Evolutionary conservation across 2,888 invertebrate genomes (phyloP).

Genomic region (Macrophya alboannulata): DNA sequence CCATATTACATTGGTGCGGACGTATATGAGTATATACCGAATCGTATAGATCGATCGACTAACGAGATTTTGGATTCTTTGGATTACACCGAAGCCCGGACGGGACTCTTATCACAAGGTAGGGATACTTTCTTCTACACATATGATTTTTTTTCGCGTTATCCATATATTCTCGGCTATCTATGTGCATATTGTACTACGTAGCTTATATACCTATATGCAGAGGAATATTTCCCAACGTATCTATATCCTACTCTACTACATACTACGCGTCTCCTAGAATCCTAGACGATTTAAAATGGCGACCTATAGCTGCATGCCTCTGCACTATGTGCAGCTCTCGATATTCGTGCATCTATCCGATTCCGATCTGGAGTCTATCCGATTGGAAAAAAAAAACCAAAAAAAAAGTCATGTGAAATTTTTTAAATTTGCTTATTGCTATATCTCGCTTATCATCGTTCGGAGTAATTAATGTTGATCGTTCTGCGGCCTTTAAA

Average conservation of each 20-base stretch:
- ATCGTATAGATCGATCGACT: slow-evolving; percentile 12
- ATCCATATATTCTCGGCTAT: neutral
- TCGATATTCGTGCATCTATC: neutral
- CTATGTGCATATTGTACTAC: no score
- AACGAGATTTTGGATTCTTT: slow-evolving; percentile 38
- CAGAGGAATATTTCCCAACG: neutral
- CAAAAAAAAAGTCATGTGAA: neutral
- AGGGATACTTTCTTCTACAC: neutral
- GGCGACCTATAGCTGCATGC: slow-evolving; percentile 29
- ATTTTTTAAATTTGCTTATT: neutral
- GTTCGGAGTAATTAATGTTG: neutral
- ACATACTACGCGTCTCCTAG: neutral
- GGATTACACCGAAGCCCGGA: slow-evolving; percentile 47
- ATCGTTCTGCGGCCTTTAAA: neutral
- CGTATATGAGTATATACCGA: neutral
- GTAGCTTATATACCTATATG: neutral
- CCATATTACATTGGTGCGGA: slow-evolving; percentile 10
- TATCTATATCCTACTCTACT: neutral
- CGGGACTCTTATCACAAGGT: slow-evolving; percentile 36
- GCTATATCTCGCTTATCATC: neutral
- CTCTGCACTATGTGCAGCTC: neutral
- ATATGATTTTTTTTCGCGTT: neutral
- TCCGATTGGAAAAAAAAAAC: neutral
- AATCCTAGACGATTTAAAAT: slow-evolving; percentile 49
- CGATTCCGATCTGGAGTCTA: neutral